phyloP scores from a whole-genome alignment of 2,113 vertebrate species.

The Lontra canadensis region DNA sequence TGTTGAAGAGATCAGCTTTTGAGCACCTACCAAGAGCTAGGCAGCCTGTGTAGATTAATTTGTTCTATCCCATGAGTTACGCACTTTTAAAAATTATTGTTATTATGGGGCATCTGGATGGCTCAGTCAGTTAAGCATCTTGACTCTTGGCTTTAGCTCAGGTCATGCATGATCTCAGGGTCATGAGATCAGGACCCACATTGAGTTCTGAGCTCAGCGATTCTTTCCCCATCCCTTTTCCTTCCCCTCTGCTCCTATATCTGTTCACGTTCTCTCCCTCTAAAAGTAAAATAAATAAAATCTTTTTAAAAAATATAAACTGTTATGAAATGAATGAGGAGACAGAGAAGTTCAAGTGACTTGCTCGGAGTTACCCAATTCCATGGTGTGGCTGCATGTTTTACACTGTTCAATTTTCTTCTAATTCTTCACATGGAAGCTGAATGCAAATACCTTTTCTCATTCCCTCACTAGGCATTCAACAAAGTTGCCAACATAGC shows the following conservation, averaged over 20 bases:
- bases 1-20: too few species aligned
- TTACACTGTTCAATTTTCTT: not conserved
- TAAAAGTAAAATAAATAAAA: not conserved
- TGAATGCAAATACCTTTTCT: not conserved
- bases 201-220: not conserved
- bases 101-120: not conserved
- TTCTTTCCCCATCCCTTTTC: not conserved
- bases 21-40: not conserved
- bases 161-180: not conserved
- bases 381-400: not conserved
- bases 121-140: not conserved
- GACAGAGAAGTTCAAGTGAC: not conserved
- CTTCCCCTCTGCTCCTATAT: not conserved
- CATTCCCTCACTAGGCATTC: not conserved
- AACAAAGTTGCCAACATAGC: not conserved
- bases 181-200: not conserved
- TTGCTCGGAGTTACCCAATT: not conserved
- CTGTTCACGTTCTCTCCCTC: not conserved
- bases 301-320: not conserved
- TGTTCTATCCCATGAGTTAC: not conserved
- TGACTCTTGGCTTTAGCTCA: not conserved
- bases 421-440: not conserved
- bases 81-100: not conserved
- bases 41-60: not conserved
- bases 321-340: constrained; percentile 10